Evolutionary conservation across 1,140 invertebrate genomes (phyloP).

Genomic region (Kradibia gibbosae): DNA sequence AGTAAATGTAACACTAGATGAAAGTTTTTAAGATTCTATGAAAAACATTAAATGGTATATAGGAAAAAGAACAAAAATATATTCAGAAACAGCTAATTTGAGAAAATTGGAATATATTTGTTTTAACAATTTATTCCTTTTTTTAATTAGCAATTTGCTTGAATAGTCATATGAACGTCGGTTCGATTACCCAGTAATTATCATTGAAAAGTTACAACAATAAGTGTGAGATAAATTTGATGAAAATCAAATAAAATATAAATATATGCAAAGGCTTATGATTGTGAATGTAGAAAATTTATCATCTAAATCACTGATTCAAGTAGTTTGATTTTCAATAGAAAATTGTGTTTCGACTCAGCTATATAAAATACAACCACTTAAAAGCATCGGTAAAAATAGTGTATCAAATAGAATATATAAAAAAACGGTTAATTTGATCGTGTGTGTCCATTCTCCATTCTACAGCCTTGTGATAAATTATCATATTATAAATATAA

Average conservation of each 20-base stretch:
- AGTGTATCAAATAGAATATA: constrained; percentile 24
- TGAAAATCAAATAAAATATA: constrained; percentile 29
- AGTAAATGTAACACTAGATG: constrained; percentile 59
- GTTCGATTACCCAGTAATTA: constrained; percentile 19
- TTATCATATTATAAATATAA: constrained; percentile 17
- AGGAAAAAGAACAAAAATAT: background rate
- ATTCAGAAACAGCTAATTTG: constrained; percentile 35
- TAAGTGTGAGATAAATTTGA: constrained; percentile 17
- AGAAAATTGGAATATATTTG: constrained; percentile 31
- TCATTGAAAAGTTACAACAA: background rate
- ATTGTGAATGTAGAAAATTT: constrained; percentile 4
- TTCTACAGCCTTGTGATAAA: constrained; percentile 47
- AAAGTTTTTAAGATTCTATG: constrained; percentile 60
- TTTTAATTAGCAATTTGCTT: constrained; percentile 29
- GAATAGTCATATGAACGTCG: background rate
- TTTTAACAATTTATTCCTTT: constrained; percentile 24
- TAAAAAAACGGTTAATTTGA: constrained; percentile 14
- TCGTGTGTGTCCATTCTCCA: constrained; percentile 9
- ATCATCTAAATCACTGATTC: background rate
- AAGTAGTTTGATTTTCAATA: background rate
- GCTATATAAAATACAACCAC: too few relatives aligned
- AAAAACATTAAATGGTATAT: constrained; percentile 33
- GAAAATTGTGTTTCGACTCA: background rate
- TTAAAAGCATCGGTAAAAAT: constrained; percentile 11
- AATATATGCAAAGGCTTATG: constrained; percentile 8